A percentile compares a stretch with the other conserved stretches of the same genome.
These are phyloP conservation scores for Drosophila takahashii DNA, from an alignment of 1,140 invertebrate genomes.

Conservation along the genomic window DNA sequence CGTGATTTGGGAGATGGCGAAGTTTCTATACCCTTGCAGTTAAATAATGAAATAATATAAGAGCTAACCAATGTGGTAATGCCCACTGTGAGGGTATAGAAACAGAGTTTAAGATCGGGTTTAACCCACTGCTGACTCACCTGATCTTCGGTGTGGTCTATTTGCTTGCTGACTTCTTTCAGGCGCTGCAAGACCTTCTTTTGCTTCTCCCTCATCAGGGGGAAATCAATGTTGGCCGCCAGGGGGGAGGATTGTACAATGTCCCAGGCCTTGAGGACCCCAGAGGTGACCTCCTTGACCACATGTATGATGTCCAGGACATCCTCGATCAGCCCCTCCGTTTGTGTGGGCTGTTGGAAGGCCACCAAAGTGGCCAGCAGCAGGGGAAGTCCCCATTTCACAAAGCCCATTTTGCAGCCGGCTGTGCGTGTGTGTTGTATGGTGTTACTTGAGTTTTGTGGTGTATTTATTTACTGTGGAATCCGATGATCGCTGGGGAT, in stretches of 20 bases:
- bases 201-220: slow-evolving; percentile 86
- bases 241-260: slow-evolving; percentile 86
- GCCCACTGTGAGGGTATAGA: not conserved
- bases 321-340: slow-evolving; percentile 86
- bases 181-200: slow-evolving; percentile 85
- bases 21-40: slow-evolving; percentile 6
- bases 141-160: slow-evolving; percentile 81
- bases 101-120: not conserved
- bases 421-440: slow-evolving; percentile 6
- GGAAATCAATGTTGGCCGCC: slow-evolving; percentile 86
- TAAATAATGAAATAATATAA: not conserved
- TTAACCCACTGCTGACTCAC: slow-evolving; percentile 42
- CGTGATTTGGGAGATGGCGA: not conserved
- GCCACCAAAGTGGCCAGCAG: slow-evolving; percentile 13
- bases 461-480: slow-evolving; percentile 2
- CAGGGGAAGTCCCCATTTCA: slow-evolving; percentile 37
- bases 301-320: slow-evolving; percentile 87
- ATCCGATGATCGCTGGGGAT: slow-evolving; percentile 22
- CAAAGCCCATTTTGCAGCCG: slow-evolving; percentile 12
- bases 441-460: not conserved
- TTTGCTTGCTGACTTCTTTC: slow-evolving; percentile 84
- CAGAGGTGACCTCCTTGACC: slow-evolving; percentile 86
- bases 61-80: not conserved
- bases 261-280: slow-evolving; percentile 88
- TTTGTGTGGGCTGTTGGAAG: slow-evolving; percentile 45